Percentiles rank a stretch among this genome's conserved stretches.
phyloP scores from a whole-genome alignment of 92 coral and sea anemone genomes.

The Parazoanthus darwini region DNA sequence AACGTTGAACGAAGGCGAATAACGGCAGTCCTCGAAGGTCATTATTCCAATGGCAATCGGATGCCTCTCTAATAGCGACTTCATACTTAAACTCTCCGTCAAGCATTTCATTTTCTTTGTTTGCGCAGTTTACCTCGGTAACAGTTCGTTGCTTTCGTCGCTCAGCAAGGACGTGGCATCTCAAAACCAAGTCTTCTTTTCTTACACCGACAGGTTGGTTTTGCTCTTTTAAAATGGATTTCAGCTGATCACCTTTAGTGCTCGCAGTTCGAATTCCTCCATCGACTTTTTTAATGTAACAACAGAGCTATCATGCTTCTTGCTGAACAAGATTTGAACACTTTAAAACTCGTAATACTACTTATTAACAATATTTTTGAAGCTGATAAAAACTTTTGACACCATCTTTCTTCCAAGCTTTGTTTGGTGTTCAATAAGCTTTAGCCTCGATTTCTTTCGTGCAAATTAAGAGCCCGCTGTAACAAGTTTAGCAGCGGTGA shows the following conservation, averaged over 20 bases:
- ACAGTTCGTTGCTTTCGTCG: background rate
- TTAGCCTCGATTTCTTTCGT: too few species aligned
- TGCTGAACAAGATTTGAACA: background rate
- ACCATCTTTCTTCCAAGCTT: too few species aligned
- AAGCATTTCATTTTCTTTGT: background rate
- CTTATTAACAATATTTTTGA: background rate
- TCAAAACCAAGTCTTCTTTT: constrained; percentile 30
- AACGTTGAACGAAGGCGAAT: constrained; percentile 4
- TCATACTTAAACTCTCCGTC: constrained; percentile 16
- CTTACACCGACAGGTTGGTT: background rate
- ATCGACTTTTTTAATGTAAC: background rate
- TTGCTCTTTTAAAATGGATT: background rate
- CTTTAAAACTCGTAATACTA: background rate
- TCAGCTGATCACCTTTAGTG: constrained; percentile 24
- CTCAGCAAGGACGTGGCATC: constrained; percentile 19
- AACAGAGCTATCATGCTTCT: background rate
- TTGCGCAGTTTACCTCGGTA: background rate
- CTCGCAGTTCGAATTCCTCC: background rate
- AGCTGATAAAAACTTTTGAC: background rate
- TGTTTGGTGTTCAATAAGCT: too few species aligned
- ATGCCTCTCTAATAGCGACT: background rate
- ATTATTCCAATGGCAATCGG: constrained; percentile 1
- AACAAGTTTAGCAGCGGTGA: too few species aligned
- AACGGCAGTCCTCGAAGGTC: constrained; percentile 32
- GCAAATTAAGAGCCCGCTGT: too few species aligned